phyloP scores from a whole-genome alignment of 2,797 vertebrate genomes.

The Schizopygopsis pylzovi region DNA sequence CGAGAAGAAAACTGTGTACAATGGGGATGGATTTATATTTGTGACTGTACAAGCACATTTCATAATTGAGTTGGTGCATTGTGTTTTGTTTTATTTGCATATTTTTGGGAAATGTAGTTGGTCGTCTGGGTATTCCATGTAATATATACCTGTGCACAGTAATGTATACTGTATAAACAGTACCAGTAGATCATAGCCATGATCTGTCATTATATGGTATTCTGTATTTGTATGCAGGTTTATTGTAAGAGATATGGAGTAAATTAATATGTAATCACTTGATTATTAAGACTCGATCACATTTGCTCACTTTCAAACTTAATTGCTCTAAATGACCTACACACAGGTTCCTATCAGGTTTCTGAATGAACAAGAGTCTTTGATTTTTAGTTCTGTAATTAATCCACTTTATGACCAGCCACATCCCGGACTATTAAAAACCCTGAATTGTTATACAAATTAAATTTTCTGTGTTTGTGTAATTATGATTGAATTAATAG shows the following conservation, averaged over 20 bases:
- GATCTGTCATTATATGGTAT: not conserved
- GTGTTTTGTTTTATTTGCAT: too few species aligned
- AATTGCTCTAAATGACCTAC: not conserved
- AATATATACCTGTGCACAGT: too few species aligned
- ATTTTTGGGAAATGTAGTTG: too few species aligned
- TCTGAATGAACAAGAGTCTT: not conserved
- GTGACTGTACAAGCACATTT: not conserved
- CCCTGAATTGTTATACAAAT: not conserved
- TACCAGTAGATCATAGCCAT: too few species aligned
- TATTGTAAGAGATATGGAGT: not conserved
- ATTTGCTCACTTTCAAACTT: not conserved
- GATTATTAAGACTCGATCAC: not conserved
- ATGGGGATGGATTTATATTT: not conserved
- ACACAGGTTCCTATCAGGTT: not conserved
- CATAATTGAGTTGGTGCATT: too few species aligned
- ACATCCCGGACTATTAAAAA: not conserved
- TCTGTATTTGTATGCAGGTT: not conserved
- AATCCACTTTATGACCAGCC: not conserved
- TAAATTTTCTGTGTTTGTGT: not conserved
- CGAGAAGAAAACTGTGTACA: too few species aligned
- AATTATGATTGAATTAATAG: conserved; percentile 4
- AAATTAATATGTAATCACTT: conserved; percentile 1
- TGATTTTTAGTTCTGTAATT: not conserved
- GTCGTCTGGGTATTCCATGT: too few species aligned
- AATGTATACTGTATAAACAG: too few species aligned